A percentile compares a stretch with the other conserved stretches of the same genome.
Evolutionary conservation across 2,888 invertebrate genomes (phyloP).

Genomic region (Julus scandinavius): DNA sequence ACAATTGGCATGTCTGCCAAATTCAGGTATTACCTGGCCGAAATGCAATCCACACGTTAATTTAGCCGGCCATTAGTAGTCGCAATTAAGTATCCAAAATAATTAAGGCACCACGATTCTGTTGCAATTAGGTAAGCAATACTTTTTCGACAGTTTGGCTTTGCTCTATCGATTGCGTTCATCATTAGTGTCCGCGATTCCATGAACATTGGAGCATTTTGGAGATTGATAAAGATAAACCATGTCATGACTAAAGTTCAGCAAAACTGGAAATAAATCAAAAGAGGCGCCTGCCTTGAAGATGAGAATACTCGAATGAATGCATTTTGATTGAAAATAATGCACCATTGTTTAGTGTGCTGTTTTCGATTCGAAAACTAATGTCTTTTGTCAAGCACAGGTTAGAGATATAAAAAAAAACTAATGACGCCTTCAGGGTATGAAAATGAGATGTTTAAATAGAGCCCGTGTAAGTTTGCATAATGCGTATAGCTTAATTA

Average conservation of each 20-base stretch:
- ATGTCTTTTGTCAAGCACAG: constrained; percentile 19
- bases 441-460: constrained; percentile 3
- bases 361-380: not conserved
- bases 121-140: not conserved
- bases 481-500: not conserved
- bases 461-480: not conserved
- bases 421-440: not conserved
- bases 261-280: constrained; percentile 19
- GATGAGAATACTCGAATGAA: not conserved
- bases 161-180: not conserved
- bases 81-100: not conserved
- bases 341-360: not conserved
- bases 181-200: not conserved
- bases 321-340: not conserved
- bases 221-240: constrained; percentile 11
- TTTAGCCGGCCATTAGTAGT: not conserved
- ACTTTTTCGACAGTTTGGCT: not conserved
- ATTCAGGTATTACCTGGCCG: not conserved
- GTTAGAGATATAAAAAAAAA: not conserved
- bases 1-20: not conserved
- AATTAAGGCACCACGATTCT: not conserved
- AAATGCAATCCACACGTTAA: not conserved
- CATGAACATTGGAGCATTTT: not conserved
- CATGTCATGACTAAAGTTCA: not conserved
- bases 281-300: not conserved